phyloP scores from a whole-genome alignment of 2,797 vertebrate species.

The Myripristis murdjan region DNA sequence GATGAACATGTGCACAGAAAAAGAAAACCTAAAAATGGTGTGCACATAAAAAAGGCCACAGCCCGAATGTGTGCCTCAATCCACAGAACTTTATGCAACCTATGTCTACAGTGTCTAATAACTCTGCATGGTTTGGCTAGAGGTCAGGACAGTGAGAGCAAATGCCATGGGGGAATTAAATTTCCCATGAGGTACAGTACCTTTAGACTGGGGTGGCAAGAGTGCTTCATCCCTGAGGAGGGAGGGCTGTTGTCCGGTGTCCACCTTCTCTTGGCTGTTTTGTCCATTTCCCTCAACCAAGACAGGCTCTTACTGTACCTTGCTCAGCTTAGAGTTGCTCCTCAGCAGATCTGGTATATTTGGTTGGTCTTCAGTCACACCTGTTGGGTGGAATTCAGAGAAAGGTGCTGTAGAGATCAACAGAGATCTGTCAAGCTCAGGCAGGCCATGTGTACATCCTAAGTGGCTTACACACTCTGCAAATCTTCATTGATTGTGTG shows the following conservation, averaged over 20 bases:
- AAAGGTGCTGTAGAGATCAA: conserved; percentile 1
- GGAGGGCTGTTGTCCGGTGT: conserved; percentile 49
- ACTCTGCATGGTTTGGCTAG: neutral
- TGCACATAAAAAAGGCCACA: neutral
- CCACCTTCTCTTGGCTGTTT: conserved; percentile 74
- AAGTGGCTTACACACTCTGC: too few relatives aligned
- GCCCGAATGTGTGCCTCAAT: too few relatives aligned
- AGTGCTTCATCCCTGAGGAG: conserved; percentile 52
- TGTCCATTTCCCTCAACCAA: conserved; percentile 79
- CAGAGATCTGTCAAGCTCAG: neutral
- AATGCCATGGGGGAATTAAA: neutral
- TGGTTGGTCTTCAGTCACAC: conserved; percentile 51
- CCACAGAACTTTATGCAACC: too few relatives aligned
- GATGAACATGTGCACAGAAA: neutral
- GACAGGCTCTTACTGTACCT: conserved; percentile 39
- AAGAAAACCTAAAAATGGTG: neutral
- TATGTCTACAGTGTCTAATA: neutral
- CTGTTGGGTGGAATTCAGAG: conserved; percentile 51
- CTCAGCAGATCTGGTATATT: conserved; percentile 67
- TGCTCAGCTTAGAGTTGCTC: conserved; percentile 78
- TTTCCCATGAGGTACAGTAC: conserved; percentile 72
- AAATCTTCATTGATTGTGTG: neutral
- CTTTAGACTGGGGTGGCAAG: conserved; percentile 89
- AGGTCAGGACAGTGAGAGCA: neutral
- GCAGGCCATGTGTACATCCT: neutral